These are phyloP conservation scores for Labeo rohita DNA, from an alignment of 2,113 vertebrate genomes.

Conservation along the genomic window DNA sequence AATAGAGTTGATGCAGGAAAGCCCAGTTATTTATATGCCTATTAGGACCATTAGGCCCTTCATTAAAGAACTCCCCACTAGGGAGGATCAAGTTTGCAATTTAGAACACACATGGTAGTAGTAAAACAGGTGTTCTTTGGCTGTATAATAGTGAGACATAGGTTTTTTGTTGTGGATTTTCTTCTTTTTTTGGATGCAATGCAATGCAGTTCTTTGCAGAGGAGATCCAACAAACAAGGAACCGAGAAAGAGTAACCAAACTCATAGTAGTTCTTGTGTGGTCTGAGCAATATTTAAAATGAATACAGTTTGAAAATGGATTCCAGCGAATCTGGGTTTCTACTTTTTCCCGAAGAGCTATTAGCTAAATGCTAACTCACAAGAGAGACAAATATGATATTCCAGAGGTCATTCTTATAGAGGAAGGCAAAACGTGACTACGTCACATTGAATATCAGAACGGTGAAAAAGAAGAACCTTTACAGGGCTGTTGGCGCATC, in stretches of 20 bases:
- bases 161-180: neutral
- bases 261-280: neutral
- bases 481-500: constrained; percentile 66
- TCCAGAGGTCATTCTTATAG: neutral
- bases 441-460: constrained; percentile 33
- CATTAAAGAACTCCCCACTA: constrained; percentile 59
- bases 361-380: neutral
- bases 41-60: constrained; percentile 54
- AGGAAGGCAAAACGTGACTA: constrained; percentile 7
- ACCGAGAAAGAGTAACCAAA: neutral
- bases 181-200: neutral
- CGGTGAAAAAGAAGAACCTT: constrained; percentile 6
- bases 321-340: neutral
- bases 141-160: constrained; percentile 6
- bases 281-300: neutral
- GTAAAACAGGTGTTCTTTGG: constrained; percentile 56
- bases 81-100: constrained; percentile 65
- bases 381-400: constrained; percentile 3
- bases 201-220: neutral
- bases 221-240: neutral
- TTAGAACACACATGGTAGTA: constrained; percentile 47
- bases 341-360: neutral
- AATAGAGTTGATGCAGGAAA: constrained; percentile 39
- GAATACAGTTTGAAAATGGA: neutral
- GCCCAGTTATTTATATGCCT: constrained; percentile 54